Evolutionary conservation across 2,888 invertebrate genomes (phyloP), one percentile per base, ranked within the genome.

Genomic region (Cylindroiulus punctatus): DNA sequence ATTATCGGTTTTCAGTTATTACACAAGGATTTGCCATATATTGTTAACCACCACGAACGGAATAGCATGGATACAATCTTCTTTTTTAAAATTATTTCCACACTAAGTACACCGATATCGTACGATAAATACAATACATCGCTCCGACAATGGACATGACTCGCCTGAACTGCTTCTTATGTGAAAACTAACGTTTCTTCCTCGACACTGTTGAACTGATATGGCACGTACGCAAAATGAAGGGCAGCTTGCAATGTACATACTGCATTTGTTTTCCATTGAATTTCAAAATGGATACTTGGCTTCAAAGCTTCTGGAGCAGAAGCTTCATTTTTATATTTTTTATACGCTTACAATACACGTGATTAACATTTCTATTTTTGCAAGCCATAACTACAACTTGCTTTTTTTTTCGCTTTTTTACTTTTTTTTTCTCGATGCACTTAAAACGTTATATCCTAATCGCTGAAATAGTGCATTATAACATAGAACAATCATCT

Each of bases 361-460:
- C 76, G 76, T 65, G 26, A 76, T 76, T 76, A 76, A 76, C 76
- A 76, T 76, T 76, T 76, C 76, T 14, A 76, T 76, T 76, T 76
- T 76, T 76, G 76, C 76, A 76, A 76, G 26, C 26, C 76, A 30
- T 76, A 76, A 76, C 12, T 30, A 76, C 52, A 76, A 76, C 76
- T 76, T 30, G 76, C 76, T 76, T 76, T 76, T 76, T 52, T 52
- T 76, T 76, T 30, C 76, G 76, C 76, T 76, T 76, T 76, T 76
- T 30, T 76, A 17, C 3, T 76, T 76, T 76, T 30, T 30, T 30
- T 30, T 4, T 76, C 26, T 76, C 76, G 5, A 76, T 76, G 76
- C 76, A 76, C 76, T 65, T 65, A 65, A n/a, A 26, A 65, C 26
- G n/a, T 76, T 76, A 76, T 76, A 76, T 12, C 30, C 3, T 76